Percentiles rank a stretch among this genome's conserved stretches.
These are phyloP conservation scores for Rhabdomys pumilio DNA, from an alignment of 2,797 vertebrate genomes.

Conservation along the genomic window DNA sequence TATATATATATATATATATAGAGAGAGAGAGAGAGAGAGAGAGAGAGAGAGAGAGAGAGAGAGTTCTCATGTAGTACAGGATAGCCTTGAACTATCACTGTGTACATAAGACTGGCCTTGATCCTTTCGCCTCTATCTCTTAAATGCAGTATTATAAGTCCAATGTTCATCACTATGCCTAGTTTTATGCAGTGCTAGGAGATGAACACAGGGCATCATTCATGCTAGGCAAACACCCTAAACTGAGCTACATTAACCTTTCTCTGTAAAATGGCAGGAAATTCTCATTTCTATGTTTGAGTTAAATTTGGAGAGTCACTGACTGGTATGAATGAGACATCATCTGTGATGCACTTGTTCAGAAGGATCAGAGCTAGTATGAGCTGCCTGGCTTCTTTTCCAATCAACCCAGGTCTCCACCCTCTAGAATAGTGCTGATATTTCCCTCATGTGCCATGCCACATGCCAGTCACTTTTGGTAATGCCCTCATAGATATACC, in stretches of 20 bases:
- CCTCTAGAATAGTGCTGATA: neutral
- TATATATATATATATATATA: too few relatives aligned
- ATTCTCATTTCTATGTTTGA: neutral
- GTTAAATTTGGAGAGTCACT: neutral
- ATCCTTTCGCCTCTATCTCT: neutral
- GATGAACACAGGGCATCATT: neutral
- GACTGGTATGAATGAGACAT: neutral
- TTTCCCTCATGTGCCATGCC: too few relatives aligned
- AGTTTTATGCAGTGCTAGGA: neutral
- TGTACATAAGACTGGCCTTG: neutral
- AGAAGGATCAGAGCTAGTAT: neutral
- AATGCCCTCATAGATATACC: neutral
- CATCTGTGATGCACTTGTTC: neutral
- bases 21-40: too few relatives aligned
- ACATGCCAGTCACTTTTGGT: neutral
- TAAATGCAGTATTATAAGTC: neutral
- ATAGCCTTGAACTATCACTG: neutral
- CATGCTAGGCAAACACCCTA: neutral
- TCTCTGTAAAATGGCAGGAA: neutral
- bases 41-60: too few relatives aligned
- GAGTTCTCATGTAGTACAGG: too few relatives aligned
- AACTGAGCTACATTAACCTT: neutral
- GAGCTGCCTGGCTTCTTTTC: neutral
- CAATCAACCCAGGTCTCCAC: neutral
- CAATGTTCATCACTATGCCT: too few relatives aligned